Conservation (phyloP, 1,140 invertebrate species). For the Drosophila rhopaloa region DNA sequence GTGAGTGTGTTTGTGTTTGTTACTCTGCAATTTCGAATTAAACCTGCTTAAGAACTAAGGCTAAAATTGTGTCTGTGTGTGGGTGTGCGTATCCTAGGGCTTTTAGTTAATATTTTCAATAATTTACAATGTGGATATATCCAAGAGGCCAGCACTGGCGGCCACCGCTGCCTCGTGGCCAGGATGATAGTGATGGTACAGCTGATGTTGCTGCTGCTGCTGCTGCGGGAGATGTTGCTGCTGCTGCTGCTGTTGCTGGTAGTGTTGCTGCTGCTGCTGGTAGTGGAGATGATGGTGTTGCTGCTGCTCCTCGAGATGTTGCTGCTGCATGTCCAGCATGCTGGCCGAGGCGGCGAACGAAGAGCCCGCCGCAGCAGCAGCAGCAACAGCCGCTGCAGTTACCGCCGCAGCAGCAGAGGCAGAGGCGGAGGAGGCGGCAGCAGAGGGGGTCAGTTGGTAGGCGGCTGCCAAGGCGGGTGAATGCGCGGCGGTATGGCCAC, state of each 20-base stretch:
- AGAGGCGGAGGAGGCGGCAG: conserved; percentile 14
- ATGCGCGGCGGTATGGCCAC: conserved; percentile 72
- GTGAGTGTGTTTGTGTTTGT: not conserved
- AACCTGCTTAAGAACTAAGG: conserved; percentile 72
- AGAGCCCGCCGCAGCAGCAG: conserved; percentile 45
- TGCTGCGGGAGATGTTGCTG: conserved; percentile 55
- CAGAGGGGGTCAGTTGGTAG: conserved; percentile 58
- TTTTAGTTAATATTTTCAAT: conserved; percentile 74
- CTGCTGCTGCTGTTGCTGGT: conserved; percentile 58
- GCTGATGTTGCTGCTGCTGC: conserved; percentile 61
- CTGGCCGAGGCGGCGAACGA: conserved; percentile 60
- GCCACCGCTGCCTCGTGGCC: conserved; percentile 57
- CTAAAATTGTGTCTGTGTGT: conserved; percentile 68
- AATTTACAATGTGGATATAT: conserved; percentile 85
- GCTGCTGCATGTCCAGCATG: conserved; percentile 78
- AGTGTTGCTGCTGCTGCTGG: conserved; percentile 56
- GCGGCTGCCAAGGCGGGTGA: conserved; percentile 80
- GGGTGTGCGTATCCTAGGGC: conserved; percentile 39
- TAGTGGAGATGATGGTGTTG: conserved; percentile 46
- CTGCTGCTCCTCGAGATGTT: conserved; percentile 63
- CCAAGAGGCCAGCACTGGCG: conserved; percentile 73
- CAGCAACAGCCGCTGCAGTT: conserved; percentile 43
- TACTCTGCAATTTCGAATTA: conserved; percentile 39
- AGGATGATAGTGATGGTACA: conserved; percentile 65
- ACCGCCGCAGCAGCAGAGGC: conserved; percentile 16